Conservation (phyloP, 1,140 invertebrate species). For the Papilio xuthus region DNA sequence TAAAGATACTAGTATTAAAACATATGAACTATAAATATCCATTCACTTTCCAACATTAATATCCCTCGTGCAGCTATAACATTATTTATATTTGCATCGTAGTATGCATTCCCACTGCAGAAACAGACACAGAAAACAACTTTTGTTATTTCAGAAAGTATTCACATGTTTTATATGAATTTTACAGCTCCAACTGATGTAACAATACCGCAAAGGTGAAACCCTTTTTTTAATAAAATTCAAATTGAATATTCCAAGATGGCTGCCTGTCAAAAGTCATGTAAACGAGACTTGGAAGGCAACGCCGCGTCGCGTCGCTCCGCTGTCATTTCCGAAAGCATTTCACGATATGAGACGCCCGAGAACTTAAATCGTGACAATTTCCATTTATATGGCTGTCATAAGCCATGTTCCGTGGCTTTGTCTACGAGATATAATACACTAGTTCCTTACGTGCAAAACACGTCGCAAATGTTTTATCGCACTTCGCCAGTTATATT, state of each 20-base stretch:
- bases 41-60: constrained; percentile 20
- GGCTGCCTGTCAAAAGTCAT: constrained; percentile 25
- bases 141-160: background rate
- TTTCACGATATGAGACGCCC: constrained; percentile 57
- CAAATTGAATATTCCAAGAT: constrained; percentile 20
- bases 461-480: constrained; percentile 37
- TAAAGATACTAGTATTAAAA: constrained; percentile 29
- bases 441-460: constrained; percentile 45
- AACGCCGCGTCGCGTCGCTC: constrained; percentile 40
- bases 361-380: constrained; percentile 70
- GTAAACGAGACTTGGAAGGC: constrained; percentile 11
- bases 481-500: constrained; percentile 8
- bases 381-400: constrained; percentile 76
- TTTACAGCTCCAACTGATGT: background rate
- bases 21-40: constrained; percentile 27
- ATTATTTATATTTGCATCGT: background rate
- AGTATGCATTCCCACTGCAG: background rate
- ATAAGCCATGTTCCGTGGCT: constrained; percentile 64
- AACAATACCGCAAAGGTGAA: background rate
- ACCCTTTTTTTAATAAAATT: constrained; percentile 6
- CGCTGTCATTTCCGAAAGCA: constrained; percentile 65
- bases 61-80: background rate
- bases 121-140: background rate
- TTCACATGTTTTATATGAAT: background rate
- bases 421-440: constrained; percentile 57